phyloP scores from a whole-genome alignment of 30 jellyfish, hydroid and myxozoan species.

The Pelagia noctiluca region DNA sequence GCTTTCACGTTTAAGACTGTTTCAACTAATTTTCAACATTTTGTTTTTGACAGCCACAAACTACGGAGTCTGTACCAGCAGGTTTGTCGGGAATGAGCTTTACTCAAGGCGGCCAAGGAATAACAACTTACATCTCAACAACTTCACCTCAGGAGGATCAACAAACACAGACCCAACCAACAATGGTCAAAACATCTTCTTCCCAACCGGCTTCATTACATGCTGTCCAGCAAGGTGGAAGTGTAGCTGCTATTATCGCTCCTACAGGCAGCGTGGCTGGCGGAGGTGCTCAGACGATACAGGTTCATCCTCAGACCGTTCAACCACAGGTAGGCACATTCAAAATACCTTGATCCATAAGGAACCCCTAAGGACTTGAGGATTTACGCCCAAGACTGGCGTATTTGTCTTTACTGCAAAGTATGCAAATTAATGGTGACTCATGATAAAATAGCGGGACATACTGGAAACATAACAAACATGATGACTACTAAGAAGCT shows the following conservation, averaged over 20 bases:
- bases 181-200: slow-evolving; percentile 24
- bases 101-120: slow-evolving; percentile 68
- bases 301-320: slow-evolving; percentile 64
- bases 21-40: not conserved
- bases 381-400: too few species aligned
- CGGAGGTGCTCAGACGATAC: slow-evolving; percentile 58
- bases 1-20: not conserved
- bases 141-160: slow-evolving; percentile 56
- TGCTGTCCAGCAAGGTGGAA: slow-evolving; percentile 76
- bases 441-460: too few species aligned
- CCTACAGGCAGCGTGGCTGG: slow-evolving; percentile 54
- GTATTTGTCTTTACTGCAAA: too few species aligned
- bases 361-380: too few species aligned
- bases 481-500: too few species aligned
- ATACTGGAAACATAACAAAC: too few species aligned
- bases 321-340: slow-evolving; percentile 74
- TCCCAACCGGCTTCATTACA: slow-evolving; percentile 73
- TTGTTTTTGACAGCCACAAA: slow-evolving; percentile 25
- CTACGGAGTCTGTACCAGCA: slow-evolving; percentile 26
- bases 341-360: not conserved
- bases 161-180: slow-evolving; percentile 35
- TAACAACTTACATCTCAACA: slow-evolving; percentile 85
- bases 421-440: too few species aligned
- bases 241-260: slow-evolving; percentile 75
- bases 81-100: slow-evolving; percentile 50